Conservation (phyloP, 2,797 vertebrate genomes). For the Scomberomorus guttatus region DNA sequence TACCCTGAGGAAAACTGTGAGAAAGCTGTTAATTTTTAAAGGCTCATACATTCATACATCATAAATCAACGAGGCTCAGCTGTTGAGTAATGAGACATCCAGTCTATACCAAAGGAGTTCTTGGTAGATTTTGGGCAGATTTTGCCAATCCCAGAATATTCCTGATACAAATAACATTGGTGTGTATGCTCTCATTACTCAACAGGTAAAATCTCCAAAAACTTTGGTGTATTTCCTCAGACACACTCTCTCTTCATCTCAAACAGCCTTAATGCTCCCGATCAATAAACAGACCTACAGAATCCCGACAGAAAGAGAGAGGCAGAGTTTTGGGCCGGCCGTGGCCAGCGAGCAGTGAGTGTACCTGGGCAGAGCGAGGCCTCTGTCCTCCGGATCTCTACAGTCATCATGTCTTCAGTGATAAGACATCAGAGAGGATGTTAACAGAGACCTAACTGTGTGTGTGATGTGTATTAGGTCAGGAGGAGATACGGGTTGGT, state of each 20-base stretch:
- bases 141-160: neutral
- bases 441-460: slow-evolving; percentile 58
- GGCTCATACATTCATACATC: slow-evolving; percentile 26
- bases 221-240: neutral
- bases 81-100: slow-evolving; percentile 16
- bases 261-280: slow-evolving; percentile 1
- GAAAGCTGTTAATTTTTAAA: slow-evolving; percentile 44
- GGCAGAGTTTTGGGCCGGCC: slow-evolving; percentile 8
- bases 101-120: neutral
- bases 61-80: slow-evolving; percentile 2
- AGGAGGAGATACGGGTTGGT: neutral
- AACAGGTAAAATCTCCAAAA: neutral
- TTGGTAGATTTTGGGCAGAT: neutral
- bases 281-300: slow-evolving; percentile 34
- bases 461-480: slow-evolving; percentile 5
- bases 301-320: slow-evolving; percentile 61
- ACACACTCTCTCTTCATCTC: slow-evolving; percentile 1
- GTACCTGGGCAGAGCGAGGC: slow-evolving; percentile 78
- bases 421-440: slow-evolving; percentile 72
- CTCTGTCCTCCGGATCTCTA: slow-evolving; percentile 74
- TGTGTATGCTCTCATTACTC: slow-evolving; percentile 24
- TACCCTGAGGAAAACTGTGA: slow-evolving; percentile 27
- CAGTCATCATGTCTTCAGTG: slow-evolving; percentile 73
- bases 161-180: slow-evolving; percentile 28
- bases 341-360: slow-evolving; percentile 45